Evolutionary conservation across 2,113 vertebrate genomes (phyloP).

Genomic region (Calypte anna): DNA sequence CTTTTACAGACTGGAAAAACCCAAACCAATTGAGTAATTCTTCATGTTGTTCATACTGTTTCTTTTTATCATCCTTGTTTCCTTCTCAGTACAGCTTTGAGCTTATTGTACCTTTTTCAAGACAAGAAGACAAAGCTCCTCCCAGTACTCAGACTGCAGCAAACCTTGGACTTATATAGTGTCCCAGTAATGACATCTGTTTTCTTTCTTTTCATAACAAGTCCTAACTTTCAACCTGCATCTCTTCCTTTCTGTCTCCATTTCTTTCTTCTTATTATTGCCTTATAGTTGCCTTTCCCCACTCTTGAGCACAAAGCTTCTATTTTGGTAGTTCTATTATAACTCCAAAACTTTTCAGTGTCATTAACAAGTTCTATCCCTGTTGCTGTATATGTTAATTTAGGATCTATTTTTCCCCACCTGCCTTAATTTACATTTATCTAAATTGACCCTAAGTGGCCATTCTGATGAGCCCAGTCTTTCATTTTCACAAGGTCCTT

Average conservation of each 20-base stretch:
- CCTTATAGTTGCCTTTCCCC: background rate
- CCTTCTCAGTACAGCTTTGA: background rate
- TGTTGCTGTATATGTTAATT: background rate
- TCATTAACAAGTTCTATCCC: background rate
- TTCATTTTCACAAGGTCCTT: background rate
- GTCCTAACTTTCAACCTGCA: background rate
- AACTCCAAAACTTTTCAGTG: background rate
- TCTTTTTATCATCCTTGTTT: conserved; percentile 2
- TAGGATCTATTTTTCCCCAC: background rate
- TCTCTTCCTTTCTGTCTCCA: background rate
- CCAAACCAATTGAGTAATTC: background rate
- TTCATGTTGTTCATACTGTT: background rate
- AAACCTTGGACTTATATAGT: background rate
- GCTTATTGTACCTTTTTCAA: background rate
- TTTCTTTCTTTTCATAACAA: background rate
- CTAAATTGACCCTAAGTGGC: background rate
- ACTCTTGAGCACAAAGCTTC: background rate
- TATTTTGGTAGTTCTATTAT: background rate
- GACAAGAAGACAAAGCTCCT: background rate
- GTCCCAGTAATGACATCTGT: background rate
- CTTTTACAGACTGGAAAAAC: background rate
- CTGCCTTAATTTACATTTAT: background rate
- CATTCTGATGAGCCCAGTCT: background rate
- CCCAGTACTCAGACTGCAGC: background rate
- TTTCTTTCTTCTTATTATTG: background rate